These are phyloP conservation scores for Drosophila truncata DNA, from an alignment of 1,140 invertebrate genomes.

Conservation along the genomic window DNA sequence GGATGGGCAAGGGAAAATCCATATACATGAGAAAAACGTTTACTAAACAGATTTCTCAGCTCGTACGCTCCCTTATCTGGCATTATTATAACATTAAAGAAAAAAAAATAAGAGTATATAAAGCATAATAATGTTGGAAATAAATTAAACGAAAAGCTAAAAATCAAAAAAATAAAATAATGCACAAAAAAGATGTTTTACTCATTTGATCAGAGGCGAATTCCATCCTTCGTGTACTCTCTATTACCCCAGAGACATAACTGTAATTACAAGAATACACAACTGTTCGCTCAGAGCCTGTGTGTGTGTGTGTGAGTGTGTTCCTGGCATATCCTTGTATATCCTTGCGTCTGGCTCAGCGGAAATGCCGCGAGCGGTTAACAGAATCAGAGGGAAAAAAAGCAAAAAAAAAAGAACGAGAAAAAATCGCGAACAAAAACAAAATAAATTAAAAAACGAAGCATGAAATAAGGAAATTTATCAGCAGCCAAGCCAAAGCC, in stretches of 20 bases:
- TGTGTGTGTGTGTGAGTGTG: constrained; percentile 18
- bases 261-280: constrained; percentile 79
- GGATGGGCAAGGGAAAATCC: neutral
- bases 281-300: constrained; percentile 13
- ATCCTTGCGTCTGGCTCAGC: constrained; percentile 59
- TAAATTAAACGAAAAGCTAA: constrained; percentile 11
- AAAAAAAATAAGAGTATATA: constrained; percentile 29
- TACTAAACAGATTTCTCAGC: constrained; percentile 48
- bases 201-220: constrained; percentile 49
- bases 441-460: constrained; percentile 80
- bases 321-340: constrained; percentile 43
- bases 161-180: constrained; percentile 16
- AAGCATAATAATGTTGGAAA: neutral
- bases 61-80: constrained; percentile 35
- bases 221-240: constrained; percentile 24
- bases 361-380: constrained; percentile 70
- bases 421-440: constrained; percentile 36
- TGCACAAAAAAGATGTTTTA: constrained; percentile 58
- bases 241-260: constrained; percentile 79
- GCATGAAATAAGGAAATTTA: constrained; percentile 82
- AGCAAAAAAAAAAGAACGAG: constrained; percentile 25
- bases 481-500: constrained; percentile 55
- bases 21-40: constrained; percentile 11
- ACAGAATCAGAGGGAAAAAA: constrained; percentile 23
- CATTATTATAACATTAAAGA: constrained; percentile 61